phyloP scores from a whole-genome alignment of 1,140 invertebrate genomes.

The Lasioglossum baleicum region DNA sequence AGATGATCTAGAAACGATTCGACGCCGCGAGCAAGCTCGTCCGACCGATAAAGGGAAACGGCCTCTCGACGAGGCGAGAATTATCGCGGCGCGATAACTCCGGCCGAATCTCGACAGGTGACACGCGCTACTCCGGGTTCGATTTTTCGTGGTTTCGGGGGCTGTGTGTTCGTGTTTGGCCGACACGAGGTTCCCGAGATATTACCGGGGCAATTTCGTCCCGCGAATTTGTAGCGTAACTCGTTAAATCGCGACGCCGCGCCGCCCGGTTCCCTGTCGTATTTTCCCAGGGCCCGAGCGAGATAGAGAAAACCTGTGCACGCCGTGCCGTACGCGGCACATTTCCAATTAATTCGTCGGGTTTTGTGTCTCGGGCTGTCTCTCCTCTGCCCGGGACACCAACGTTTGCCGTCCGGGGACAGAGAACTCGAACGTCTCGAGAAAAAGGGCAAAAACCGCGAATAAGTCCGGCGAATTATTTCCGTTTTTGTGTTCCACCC shows the following conservation, averaged over 20 bases:
- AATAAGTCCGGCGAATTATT: constrained; percentile 40
- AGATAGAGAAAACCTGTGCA: too few relatives aligned
- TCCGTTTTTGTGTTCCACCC: not conserved
- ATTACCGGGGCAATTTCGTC: constrained; percentile 42
- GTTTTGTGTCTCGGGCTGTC: constrained; percentile 36
- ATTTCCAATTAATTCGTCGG: constrained; percentile 55
- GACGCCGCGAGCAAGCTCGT: too few relatives aligned
- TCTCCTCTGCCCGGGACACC: not conserved
- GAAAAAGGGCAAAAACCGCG: not conserved
- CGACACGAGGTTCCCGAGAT: not conserved
- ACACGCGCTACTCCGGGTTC: not conserved
- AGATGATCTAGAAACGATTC: too few relatives aligned
- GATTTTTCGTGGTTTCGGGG: constrained; percentile 7
- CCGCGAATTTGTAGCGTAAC: constrained; percentile 46
- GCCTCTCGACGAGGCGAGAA: too few relatives aligned
- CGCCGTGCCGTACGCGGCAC: constrained; percentile 12
- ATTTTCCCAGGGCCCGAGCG: constrained; percentile 16
- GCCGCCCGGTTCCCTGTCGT: constrained; percentile 5
- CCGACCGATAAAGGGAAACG: too few relatives aligned
- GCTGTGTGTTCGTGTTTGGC: too few relatives aligned
- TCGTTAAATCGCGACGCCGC: constrained; percentile 43
- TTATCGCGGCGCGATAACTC: constrained; percentile 9
- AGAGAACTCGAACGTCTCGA: not conserved
- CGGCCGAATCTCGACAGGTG: not conserved
- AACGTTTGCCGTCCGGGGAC: not conserved